Conservation (phyloP, 2,797 vertebrate species). For the Staurois parvus region DNA sequence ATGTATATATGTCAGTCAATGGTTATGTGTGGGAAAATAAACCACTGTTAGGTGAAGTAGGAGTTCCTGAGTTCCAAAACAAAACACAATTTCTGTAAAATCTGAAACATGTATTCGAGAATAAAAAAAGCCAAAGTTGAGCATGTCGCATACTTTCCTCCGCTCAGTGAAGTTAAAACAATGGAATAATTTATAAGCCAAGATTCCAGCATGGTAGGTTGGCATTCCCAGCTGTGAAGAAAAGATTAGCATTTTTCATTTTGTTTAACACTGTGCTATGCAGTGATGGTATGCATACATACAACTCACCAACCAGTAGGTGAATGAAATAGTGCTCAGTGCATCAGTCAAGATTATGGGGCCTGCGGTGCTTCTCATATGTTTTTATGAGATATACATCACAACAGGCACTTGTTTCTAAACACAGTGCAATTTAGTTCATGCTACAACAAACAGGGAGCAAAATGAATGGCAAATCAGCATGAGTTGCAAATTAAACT, state of each 20-base stretch:
- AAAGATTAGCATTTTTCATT: constrained; percentile 45
- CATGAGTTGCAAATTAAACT: constrained; percentile 19
- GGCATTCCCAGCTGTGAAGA: constrained; percentile 32
- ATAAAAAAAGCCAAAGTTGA: neutral
- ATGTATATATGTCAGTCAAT: too few species aligned
- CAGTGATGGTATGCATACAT: constrained; percentile 28
- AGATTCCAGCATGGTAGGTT: neutral
- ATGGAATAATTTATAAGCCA: neutral
- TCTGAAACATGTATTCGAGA: neutral
- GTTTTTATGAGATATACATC: constrained; percentile 32
- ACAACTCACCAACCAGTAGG: constrained; percentile 34
- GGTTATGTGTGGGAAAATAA: neutral
- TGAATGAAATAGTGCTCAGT: constrained; percentile 39
- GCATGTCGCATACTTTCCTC: neutral
- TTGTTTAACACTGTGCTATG: constrained; percentile 23
- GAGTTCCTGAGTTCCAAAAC: neutral
- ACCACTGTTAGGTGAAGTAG: neutral
- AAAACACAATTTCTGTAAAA: neutral
- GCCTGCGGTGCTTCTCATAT: constrained; percentile 32
- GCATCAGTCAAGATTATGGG: constrained; percentile 36
- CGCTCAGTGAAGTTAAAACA: neutral
- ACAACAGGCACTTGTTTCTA: constrained; percentile 26
- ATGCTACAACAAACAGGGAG: constrained; percentile 32
- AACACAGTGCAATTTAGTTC: constrained; percentile 39
- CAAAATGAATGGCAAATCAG: constrained; percentile 34